A percentile compares a stretch with the other conserved stretches of the same genome.
These are phyloP conservation scores for Glossophaga mutica DNA, from an alignment of 2,797 vertebrate genomes.

Conservation along the genomic window DNA sequence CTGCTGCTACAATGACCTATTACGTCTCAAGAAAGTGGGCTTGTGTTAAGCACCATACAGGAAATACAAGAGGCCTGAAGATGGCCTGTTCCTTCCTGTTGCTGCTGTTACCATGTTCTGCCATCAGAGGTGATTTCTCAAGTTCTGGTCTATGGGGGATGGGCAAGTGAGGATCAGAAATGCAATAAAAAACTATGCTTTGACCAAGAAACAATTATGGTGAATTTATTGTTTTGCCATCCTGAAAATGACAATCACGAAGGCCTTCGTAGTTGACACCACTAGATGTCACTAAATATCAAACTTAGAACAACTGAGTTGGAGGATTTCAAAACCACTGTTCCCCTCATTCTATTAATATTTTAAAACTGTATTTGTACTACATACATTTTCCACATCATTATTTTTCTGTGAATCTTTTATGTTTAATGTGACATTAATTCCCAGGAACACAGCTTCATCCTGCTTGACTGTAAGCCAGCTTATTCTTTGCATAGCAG, in stretches of 20 bases:
- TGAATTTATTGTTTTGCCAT: neutral
- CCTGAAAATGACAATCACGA: neutral
- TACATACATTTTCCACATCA: conserved; percentile 32
- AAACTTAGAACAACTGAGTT: neutral
- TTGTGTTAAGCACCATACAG: neutral
- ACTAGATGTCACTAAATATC: conserved; percentile 79
- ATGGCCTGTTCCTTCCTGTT: neutral
- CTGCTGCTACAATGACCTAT: neutral
- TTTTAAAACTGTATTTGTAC: conserved; percentile 21
- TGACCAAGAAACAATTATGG: neutral
- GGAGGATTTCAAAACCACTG: rapidly evolving
- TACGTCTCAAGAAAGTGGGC: neutral
- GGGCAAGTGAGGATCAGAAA: neutral
- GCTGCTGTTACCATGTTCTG: neutral
- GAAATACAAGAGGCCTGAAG: neutral
- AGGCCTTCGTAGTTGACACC: conserved; percentile 1
- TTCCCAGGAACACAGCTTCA: neutral
- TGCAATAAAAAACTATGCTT: neutral
- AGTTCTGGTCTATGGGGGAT: neutral
- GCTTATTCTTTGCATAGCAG: neutral
- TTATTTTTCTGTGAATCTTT: neutral
- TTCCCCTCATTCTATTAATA: rapidly evolving
- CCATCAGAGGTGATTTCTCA: neutral
- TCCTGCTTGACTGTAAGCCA: neutral
- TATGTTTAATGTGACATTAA: neutral